A percentile compares a stretch with the other conserved stretches of the same genome.
These are phyloP conservation scores for Andricus quercusramuli DNA, from an alignment of 2,888 invertebrate genomes.

Conservation along the genomic window DNA sequence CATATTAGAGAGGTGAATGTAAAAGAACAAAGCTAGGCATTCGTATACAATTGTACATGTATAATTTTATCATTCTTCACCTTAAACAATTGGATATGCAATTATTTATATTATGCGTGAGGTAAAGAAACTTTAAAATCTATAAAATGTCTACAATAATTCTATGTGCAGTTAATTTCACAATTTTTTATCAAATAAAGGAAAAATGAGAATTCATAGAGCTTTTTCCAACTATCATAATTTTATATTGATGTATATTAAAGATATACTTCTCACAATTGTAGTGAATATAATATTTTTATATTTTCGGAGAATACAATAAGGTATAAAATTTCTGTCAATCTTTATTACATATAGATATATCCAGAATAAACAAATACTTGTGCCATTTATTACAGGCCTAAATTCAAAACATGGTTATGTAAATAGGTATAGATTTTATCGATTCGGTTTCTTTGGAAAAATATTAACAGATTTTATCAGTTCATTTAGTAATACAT, in stretches of 20 bases:
- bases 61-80: slow-evolving; percentile 17
- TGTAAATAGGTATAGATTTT: too few relatives aligned
- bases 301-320: too few relatives aligned
- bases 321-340: too few relatives aligned
- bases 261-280: not conserved
- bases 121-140: slow-evolving; percentile 26
- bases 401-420: too few relatives aligned
- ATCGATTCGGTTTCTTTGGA: too few relatives aligned
- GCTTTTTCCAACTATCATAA: not conserved
- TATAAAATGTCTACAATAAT: not conserved
- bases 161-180: not conserved
- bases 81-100: slow-evolving; percentile 13
- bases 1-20: too few relatives aligned
- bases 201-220: too few relatives aligned
- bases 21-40: not conserved
- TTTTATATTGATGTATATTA: too few relatives aligned
- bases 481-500: not conserved
- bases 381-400: too few relatives aligned
- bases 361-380: too few relatives aligned
- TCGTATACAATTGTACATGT: not conserved
- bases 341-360: too few relatives aligned
- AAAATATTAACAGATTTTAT: not conserved
- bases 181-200: not conserved
- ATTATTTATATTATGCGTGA: slow-evolving; percentile 21
- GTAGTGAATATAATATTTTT: too few relatives aligned